Percentiles rank a stretch among this genome's conserved stretches.
Evolutionary conservation across 2,113 vertebrate species (phyloP).

Genomic region (Ceyx melanurus): DNA sequence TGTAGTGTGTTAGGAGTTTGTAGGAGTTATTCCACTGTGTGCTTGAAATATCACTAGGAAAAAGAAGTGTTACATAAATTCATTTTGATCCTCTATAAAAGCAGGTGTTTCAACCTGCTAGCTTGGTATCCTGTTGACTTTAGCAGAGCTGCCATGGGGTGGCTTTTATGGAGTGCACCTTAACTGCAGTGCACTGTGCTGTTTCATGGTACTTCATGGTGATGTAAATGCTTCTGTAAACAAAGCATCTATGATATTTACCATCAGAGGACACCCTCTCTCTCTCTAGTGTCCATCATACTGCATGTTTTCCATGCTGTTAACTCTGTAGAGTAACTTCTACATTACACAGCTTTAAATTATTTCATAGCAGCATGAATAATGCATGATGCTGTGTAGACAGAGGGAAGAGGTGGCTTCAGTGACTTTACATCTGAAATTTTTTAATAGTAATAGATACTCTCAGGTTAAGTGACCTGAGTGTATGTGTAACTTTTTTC

Average conservation of each 20-base stretch:
- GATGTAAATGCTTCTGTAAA: background rate
- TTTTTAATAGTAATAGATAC: background rate
- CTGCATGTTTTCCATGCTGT: background rate
- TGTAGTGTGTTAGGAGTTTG: background rate
- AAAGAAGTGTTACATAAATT: background rate
- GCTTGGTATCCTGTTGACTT: background rate
- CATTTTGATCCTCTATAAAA: background rate
- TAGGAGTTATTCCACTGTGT: background rate
- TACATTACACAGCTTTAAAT: background rate
- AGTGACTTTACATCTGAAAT: background rate
- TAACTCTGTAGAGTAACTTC: background rate
- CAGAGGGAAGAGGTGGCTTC: background rate
- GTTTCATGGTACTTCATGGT: background rate
- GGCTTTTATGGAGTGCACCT: background rate
- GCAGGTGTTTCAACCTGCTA: background rate
- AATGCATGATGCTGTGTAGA: background rate
- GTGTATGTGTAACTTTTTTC: background rate
- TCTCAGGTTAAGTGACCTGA: background rate
- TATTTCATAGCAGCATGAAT: background rate
- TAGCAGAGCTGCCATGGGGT: background rate
- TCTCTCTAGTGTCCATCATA: background rate
- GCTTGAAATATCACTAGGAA: background rate
- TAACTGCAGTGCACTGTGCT: background rate
- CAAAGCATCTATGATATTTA: background rate
- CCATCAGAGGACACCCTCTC: background rate